Conservation (phyloP, 2,888 invertebrate genomes). For the Mythimna loreyi region DNA sequence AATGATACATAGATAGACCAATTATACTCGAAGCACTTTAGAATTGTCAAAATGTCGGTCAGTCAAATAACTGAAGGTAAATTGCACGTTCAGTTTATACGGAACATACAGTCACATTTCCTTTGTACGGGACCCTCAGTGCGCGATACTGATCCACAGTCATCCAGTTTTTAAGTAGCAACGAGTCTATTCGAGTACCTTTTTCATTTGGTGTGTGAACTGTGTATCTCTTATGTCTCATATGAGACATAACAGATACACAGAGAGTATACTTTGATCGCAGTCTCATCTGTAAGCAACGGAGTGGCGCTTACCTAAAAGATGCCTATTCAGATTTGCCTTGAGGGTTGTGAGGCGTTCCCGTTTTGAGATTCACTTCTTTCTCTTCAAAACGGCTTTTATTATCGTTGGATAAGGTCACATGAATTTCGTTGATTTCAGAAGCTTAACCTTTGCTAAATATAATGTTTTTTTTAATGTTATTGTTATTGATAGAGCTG, state of each 20-base stretch:
- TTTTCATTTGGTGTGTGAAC: conserved; percentile 7
- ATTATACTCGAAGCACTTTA: too few species aligned
- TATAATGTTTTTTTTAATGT: neutral
- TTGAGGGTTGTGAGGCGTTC: conserved; percentile 18
- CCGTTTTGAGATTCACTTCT: neutral
- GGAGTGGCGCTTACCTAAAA: conserved; percentile 43
- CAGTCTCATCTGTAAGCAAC: conserved; percentile 9
- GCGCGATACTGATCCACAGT: too few species aligned
- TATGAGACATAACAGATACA: too few species aligned
- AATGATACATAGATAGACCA: too few species aligned
- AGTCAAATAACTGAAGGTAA: too few species aligned
- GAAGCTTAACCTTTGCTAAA: neutral
- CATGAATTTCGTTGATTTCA: neutral
- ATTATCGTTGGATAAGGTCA: neutral
- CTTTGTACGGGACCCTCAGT: too few species aligned
- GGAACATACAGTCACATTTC: too few species aligned
- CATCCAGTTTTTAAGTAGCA: neutral
- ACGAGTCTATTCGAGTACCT: neutral
- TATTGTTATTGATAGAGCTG: too few species aligned
- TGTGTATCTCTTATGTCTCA: neutral
- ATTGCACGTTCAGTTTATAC: too few species aligned
- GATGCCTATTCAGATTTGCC: conserved; percentile 38
- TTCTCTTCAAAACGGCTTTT: neutral
- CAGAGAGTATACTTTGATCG: conserved; percentile 48
- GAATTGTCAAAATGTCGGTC: too few species aligned